These are phyloP conservation scores for Cheilosia pagana DNA, from an alignment of 2,888 invertebrate species.

Conservation along the genomic window DNA sequence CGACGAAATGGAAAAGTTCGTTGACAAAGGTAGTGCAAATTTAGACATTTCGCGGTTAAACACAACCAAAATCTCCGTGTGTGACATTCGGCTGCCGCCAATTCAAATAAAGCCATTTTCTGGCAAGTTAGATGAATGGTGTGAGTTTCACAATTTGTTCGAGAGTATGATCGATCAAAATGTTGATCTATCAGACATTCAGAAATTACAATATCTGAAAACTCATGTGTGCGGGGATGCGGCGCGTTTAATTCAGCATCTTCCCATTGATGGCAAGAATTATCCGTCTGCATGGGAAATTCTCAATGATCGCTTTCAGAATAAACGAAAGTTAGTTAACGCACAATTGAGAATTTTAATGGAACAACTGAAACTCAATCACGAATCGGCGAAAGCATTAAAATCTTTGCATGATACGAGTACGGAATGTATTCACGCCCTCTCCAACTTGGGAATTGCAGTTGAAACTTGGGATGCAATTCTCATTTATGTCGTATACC, in stretches of 20 bases:
- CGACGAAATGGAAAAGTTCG: slow-evolving; percentile 13
- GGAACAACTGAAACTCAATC: slow-evolving; percentile 6
- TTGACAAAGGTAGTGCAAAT: background rate
- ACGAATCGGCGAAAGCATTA: slow-evolving; percentile 7
- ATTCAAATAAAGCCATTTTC: slow-evolving; percentile 23
- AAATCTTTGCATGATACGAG: slow-evolving; percentile 26
- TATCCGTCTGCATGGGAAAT: slow-evolving; percentile 16
- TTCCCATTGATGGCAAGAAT: slow-evolving; percentile 17
- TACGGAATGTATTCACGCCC: slow-evolving; percentile 12
- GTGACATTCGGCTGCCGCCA: slow-evolving; percentile 7
- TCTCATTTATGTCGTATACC: slow-evolving; percentile 7
- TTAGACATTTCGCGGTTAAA: slow-evolving; percentile 20
- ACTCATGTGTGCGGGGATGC: background rate
- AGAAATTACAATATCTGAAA: slow-evolving; percentile 10
- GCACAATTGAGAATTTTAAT: slow-evolving; percentile 24
- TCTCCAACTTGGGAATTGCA: slow-evolving; percentile 3
- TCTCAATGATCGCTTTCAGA: slow-evolving; percentile 8
- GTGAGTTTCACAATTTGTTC: slow-evolving; percentile 24
- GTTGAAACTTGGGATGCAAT: slow-evolving; percentile 3
- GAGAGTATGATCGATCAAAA: background rate
- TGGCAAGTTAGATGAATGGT: slow-evolving; percentile 28
- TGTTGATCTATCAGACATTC: slow-evolving; percentile 5
- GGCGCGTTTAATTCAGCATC: slow-evolving; percentile 6
- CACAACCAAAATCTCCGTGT: slow-evolving; percentile 2
- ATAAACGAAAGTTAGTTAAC: slow-evolving; percentile 22